phyloP scores from a whole-genome alignment of 2,797 vertebrate genomes.

The Hypotaenidia philippensis region DNA sequence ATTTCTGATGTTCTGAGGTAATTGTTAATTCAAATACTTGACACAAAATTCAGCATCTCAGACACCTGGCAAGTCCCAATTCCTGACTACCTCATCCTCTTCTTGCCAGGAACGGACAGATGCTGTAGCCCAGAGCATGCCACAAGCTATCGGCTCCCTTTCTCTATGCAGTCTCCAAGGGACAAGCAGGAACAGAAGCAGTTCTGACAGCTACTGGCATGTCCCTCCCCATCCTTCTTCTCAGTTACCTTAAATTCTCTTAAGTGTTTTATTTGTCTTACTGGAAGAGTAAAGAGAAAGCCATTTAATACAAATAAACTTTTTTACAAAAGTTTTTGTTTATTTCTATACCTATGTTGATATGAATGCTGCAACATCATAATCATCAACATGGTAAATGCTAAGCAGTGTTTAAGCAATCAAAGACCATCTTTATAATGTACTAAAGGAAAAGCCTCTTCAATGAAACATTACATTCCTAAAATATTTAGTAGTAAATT shows the following conservation, averaged over 20 bases:
- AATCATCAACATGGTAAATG: background rate
- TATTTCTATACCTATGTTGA: background rate
- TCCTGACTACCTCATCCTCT: background rate
- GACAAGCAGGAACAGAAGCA: background rate
- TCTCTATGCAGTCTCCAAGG: background rate
- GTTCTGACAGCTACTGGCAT: background rate
- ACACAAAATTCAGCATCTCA: background rate
- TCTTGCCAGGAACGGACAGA: background rate
- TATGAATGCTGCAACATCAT: background rate
- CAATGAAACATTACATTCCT: background rate
- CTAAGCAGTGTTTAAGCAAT: background rate
- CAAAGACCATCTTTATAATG: background rate
- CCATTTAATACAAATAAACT: background rate
- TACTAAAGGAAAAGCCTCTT: background rate
- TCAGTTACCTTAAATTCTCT: background rate
- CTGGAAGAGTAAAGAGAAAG: background rate
- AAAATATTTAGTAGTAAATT: background rate
- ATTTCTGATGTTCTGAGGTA: background rate
- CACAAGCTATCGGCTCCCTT: background rate
- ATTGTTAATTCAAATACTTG: conserved; percentile 6
- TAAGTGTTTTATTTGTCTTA: background rate
- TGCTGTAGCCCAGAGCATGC: background rate
- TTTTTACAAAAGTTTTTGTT: background rate
- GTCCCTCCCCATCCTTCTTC: background rate
- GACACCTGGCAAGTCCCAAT: background rate